A percentile compares a stretch with the other conserved stretches of the same genome.
These are phyloP conservation scores for Sympetrum striolatum DNA, from an alignment of 2,888 invertebrate species.

Conservation along the genomic window DNA sequence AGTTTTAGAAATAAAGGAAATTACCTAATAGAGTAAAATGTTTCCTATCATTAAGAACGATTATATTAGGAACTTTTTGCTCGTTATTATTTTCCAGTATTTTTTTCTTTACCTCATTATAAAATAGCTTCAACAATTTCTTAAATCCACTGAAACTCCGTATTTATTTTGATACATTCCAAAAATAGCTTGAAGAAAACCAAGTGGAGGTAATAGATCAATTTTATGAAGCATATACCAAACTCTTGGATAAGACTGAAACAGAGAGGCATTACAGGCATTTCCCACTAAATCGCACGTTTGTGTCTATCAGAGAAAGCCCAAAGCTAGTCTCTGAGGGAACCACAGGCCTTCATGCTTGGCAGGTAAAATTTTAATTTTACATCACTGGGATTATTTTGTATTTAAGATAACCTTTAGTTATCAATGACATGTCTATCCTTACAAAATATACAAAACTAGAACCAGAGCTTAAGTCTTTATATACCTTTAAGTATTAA, in stretches of 20 bases:
- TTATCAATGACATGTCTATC: no score
- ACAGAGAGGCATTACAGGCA: constrained; percentile 5
- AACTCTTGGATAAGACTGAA: neutral
- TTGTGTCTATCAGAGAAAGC: neutral
- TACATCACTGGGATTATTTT: no score
- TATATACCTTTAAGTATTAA: neutral
- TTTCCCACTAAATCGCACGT: neutral
- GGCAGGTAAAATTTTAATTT: neutral
- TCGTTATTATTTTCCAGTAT: no score
- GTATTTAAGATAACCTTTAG: no score
- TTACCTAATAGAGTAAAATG: no score
- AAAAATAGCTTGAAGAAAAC: constrained; percentile 1
- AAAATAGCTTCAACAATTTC: no score
- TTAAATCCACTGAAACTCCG: no score
- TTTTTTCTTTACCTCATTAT: no score
- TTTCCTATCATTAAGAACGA: no score
- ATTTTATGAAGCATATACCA: neutral
- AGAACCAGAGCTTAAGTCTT: neutral
- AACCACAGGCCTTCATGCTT: constrained; percentile 6
- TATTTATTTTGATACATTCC: neutral
- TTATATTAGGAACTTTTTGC: no score
- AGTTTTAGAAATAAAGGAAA: no score
- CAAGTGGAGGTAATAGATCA: constrained; percentile 1
- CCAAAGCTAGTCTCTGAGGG: constrained; percentile 1
- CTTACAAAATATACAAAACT: no score